These are phyloP conservation scores for Geotrypetes seraphini DNA, from an alignment of 2,797 vertebrate genomes.

Conservation along the genomic window DNA sequence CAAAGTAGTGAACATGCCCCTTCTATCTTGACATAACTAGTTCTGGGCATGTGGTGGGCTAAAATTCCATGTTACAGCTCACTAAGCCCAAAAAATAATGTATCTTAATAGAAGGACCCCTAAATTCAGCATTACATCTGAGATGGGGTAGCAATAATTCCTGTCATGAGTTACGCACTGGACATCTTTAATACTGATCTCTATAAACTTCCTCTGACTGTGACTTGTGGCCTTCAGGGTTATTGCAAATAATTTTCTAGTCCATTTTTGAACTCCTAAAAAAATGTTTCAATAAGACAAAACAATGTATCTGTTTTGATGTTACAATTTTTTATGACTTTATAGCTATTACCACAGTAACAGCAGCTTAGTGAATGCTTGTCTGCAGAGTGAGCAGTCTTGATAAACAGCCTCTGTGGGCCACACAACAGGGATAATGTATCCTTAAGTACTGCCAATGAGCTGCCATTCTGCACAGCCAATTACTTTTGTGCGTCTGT, in stretches of 20 bases:
- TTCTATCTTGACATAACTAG: too few relatives aligned
- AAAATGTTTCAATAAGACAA: constrained; percentile 41
- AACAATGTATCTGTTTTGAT: constrained; percentile 17
- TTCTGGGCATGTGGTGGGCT: too few relatives aligned
- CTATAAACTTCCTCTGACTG: fast-evolving
- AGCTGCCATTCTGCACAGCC: constrained; percentile 78
- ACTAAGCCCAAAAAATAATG: too few relatives aligned
- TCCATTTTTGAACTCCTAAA: constrained; percentile 34
- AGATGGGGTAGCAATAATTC: too few relatives aligned
- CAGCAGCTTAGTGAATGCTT: constrained; percentile 57
- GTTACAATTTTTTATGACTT: constrained; percentile 21
- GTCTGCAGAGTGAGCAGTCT: constrained; percentile 69
- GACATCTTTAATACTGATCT: fast-evolving
- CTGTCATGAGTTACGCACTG: too few relatives aligned
- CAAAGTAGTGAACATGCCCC: too few relatives aligned
- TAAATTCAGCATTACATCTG: too few relatives aligned
- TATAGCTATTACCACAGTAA: constrained; percentile 53
- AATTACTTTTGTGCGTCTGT: constrained; percentile 77
- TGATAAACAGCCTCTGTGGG: constrained; percentile 75
- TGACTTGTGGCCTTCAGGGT: background rate
- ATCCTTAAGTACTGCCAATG: constrained; percentile 78
- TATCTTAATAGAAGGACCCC: too few relatives aligned
- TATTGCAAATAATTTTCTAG: constrained; percentile 19
- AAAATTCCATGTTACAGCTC: too few relatives aligned
- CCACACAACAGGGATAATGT: constrained; percentile 75